phyloP scores from a whole-genome alignment of 2,797 vertebrate species.

The Rhabdomys pumilio region DNA sequence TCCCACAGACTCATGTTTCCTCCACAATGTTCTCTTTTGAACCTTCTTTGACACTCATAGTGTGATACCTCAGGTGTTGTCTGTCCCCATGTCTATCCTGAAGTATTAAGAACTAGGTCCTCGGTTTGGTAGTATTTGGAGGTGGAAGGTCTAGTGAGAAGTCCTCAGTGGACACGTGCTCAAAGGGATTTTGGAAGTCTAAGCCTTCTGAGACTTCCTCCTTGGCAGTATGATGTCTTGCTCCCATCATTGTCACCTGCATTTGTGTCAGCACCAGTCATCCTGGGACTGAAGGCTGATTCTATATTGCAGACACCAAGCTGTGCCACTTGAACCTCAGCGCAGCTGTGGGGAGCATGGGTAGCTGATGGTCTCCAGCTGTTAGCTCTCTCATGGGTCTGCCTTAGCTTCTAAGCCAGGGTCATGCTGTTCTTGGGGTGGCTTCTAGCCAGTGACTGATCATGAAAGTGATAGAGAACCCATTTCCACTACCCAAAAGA shows the following conservation, averaged over 20 bases:
- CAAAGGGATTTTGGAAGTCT: neutral
- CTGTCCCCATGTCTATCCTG: neutral
- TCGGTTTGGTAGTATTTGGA: neutral
- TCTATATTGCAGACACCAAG: neutral
- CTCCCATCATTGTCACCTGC: neutral
- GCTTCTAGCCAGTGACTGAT: constrained; percentile 61
- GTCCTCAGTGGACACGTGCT: neutral
- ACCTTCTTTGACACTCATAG: neutral
- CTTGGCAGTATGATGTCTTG: neutral
- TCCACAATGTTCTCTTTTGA: neutral
- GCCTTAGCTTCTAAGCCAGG: constrained; percentile 68
- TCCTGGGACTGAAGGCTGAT: neutral
- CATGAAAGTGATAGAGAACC: constrained; percentile 49
- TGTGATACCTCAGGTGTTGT: neutral
- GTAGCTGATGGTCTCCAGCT: constrained; percentile 66
- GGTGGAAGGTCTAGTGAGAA: neutral
- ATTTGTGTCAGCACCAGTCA: neutral
- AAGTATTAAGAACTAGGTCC: neutral
- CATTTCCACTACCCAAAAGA: constrained; percentile 41
- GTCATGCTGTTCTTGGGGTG: constrained; percentile 63
- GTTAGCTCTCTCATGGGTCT: constrained; percentile 54
- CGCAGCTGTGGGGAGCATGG: constrained; percentile 22
- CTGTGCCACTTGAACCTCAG: neutral
- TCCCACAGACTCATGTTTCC: neutral
- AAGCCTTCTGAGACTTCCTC: neutral